Base-by-base conservation (phyloP, 2,888 invertebrate genomes). In the Drosophila cognata region DNA sequence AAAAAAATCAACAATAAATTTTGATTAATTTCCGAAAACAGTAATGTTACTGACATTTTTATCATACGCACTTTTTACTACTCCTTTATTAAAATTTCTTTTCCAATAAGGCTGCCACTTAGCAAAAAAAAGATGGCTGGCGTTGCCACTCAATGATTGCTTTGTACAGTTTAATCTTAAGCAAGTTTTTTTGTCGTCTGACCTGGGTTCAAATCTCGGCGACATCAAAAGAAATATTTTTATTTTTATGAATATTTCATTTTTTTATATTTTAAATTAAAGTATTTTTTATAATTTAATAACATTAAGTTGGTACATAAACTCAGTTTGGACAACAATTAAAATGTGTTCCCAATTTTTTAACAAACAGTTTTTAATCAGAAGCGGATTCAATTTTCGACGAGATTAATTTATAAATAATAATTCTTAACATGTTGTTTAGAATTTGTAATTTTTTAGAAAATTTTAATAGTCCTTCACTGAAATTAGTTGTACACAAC, bases 171-270 rank as follows among this genome's bases (percentile, higher is more conserved):
- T 4, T 38, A 10, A 11, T 10, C 13, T 10, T 11, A 21, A 21
- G 11, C 11, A 36, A 18, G 1, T 11, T 16, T 36, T 36, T 33
- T 57, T 31, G 11, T 31, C 6, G n/a, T 28, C 0, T 1, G 41
- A 57, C 33, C 0, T 8, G 38, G 11, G 77, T 73, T 73, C 73
- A 36, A 77, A 28, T 4, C 61, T 29, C 51, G 18, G 5, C 25
- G 13, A 6, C 4, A 0, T 10, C 18, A 63, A 53, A 31, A 28
- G 4, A 18, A n/a, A 25, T 1, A n/a, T 2, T 2, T 29, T 4
- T 25, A 1, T 7, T 1, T 18, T 6, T 16, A 29, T n/a, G 33
- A 25, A 13, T 4, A 13, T 8, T 33, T 18, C 1, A 4, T n/a
- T 21, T 16, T 57, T 28, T 10, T 11, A 7, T 8, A n/a, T 11